Conservation (phyloP, 2,797 vertebrate species). For the Lutjanus campechanus region DNA sequence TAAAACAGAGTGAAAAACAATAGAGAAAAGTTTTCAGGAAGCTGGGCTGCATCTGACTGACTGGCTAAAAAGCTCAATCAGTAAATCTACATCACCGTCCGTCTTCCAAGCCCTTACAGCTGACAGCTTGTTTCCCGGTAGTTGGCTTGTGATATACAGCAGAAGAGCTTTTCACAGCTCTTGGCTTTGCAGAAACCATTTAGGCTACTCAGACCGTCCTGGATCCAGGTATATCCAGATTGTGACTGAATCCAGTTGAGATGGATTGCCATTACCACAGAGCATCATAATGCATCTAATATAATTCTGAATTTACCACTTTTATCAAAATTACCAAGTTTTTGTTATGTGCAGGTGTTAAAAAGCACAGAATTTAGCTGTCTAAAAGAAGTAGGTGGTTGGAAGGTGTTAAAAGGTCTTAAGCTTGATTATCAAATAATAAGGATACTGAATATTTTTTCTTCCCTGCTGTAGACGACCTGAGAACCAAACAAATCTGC, state of each 20-base stretch:
- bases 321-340: not conserved
- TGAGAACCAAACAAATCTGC: too few relatives aligned
- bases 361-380: not conserved
- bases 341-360: not conserved
- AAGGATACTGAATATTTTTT: not conserved
- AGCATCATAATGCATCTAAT: not conserved
- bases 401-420: not conserved
- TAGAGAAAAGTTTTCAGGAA: conserved; percentile 43
- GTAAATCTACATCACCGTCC: conserved; percentile 58
- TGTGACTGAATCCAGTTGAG: conserved; percentile 7
- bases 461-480: too few relatives aligned
- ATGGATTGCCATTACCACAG: not conserved
- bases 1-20: conserved; percentile 39
- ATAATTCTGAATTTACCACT: not conserved
- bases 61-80: conserved; percentile 61
- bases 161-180: conserved; percentile 37
- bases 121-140: conserved; percentile 60
- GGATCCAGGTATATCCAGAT: conserved; percentile 34
- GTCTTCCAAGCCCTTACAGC: conserved; percentile 46
- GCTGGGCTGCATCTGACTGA: conserved; percentile 31
- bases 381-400: not conserved
- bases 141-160: conserved; percentile 49
- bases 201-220: conserved; percentile 27
- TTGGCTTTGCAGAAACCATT: conserved; percentile 48
- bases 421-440: not conserved